phyloP scores from a whole-genome alignment of 2,797 vertebrate genomes.

The Neosilurus mollespiculum region DNA sequence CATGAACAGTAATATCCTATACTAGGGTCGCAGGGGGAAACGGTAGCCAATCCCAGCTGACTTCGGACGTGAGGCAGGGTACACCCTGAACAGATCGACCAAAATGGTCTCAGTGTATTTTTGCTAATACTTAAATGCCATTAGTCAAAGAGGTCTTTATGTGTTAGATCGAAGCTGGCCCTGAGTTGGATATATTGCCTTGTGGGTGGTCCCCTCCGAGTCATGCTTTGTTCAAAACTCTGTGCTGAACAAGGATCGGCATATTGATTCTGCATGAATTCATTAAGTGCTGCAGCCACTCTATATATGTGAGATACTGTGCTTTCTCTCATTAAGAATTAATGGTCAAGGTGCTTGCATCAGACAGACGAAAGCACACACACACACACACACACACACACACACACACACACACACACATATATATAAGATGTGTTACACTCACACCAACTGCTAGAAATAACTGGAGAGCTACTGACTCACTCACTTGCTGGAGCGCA shows the following conservation, averaged over 20 bases:
- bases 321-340: slow-evolving; percentile 19
- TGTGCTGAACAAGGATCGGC: slow-evolving; percentile 2
- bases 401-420: not conserved
- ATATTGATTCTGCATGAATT: not conserved
- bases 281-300: not conserved
- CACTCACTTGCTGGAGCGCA: too few relatives aligned
- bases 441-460: not conserved
- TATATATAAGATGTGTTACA: not conserved
- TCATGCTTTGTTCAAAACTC: slow-evolving; percentile 10
- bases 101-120: not conserved
- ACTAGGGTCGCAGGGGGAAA: too few relatives aligned
- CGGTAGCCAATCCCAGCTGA: too few relatives aligned
- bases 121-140: not conserved
- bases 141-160: slow-evolving; percentile 1
- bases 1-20: too few relatives aligned
- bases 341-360: slow-evolving; percentile 5
- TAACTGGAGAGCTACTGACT: too few relatives aligned
- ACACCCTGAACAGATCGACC: not conserved
- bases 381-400: not conserved
- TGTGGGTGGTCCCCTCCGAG: not conserved
- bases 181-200: not conserved
- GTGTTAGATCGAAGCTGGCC: not conserved
- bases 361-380: not conserved
- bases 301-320: not conserved
- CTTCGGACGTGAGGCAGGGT: too few relatives aligned